These are phyloP conservation scores for Pseudolycoriella hygida DNA, from an alignment of 2,888 invertebrate genomes.

Conservation along the genomic window DNA sequence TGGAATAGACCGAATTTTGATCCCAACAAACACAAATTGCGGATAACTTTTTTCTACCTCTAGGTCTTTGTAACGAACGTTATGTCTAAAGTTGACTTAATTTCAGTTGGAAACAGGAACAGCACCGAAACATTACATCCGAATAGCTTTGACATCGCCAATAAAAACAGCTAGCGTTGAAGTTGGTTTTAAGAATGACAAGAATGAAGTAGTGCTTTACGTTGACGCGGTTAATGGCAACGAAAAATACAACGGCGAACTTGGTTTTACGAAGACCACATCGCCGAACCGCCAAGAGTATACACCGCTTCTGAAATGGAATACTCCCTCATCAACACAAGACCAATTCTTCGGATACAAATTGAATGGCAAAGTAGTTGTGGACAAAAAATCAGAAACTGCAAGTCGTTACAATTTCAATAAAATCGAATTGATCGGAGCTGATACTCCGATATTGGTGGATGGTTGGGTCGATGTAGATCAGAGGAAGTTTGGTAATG, in stretches of 20 bases:
- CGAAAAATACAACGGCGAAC: conserved; percentile 40
- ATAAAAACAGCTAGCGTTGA: conserved; percentile 31
- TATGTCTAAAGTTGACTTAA: no score
- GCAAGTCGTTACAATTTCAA: conserved; percentile 18
- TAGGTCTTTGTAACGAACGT: no score
- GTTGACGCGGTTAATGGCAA: conserved; percentile 35
- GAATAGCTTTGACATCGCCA: no score
- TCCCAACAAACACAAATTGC: no score
- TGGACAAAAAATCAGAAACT: conserved; percentile 11
- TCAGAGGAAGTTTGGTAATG: conserved; percentile 1
- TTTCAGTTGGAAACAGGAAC: no score
- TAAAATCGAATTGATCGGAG: conserved; percentile 17
- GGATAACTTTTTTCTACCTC: no score
- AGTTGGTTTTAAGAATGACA: conserved; percentile 35
- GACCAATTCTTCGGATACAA: conserved; percentile 20
- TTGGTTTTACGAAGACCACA: conserved; percentile 43
- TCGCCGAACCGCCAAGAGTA: conserved; percentile 27
- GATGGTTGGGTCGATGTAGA: conserved; percentile 21
- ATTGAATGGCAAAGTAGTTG: conserved; percentile 20
- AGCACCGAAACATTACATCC: no score
- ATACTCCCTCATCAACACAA: conserved; percentile 30
- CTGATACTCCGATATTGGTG: conserved; percentile 14
- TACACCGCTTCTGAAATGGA: conserved; percentile 51
- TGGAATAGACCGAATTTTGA: no score
- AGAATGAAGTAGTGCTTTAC: conserved; percentile 36